Conservation (phyloP, 2,888 invertebrate species). For the Hyposoter dolosus region DNA sequence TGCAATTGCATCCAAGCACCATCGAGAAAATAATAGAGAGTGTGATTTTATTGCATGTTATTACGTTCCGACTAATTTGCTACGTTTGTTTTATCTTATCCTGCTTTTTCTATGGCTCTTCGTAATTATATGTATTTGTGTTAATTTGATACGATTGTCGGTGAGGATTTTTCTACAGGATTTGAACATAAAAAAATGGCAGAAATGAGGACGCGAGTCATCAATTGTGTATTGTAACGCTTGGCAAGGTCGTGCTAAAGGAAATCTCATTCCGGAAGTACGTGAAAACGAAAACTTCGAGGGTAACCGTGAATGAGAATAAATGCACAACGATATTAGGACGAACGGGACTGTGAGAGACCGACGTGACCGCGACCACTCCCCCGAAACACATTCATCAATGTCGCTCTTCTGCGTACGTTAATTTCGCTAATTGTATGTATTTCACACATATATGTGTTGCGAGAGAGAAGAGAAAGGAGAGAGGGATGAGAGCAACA, state of each 20-base stretch:
- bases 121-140: neutral
- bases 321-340: constrained; percentile 58
- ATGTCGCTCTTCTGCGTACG: constrained; percentile 69
- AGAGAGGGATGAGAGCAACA: constrained; percentile 11
- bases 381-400: constrained; percentile 71
- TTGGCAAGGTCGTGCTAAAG: neutral
- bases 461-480: neutral
- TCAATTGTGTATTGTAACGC: constrained; percentile 54
- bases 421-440: constrained; percentile 76
- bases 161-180: neutral
- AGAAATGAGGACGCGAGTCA: constrained; percentile 15
- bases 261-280: constrained; percentile 39
- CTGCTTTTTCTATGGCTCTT: neutral
- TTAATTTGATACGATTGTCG: neutral
- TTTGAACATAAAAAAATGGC: neutral
- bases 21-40: constrained; percentile 21
- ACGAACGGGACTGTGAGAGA: constrained; percentile 32
- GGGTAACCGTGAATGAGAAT: constrained; percentile 48
- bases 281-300: constrained; percentile 17
- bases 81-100: neutral
- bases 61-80: constrained; percentile 7
- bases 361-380: constrained; percentile 52
- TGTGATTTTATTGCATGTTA: constrained; percentile 12
- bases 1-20: constrained; percentile 9
- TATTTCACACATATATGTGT: constrained; percentile 14